phyloP scores from a whole-genome alignment of 2,113 vertebrate species.

The Spea multiplicata region DNA sequence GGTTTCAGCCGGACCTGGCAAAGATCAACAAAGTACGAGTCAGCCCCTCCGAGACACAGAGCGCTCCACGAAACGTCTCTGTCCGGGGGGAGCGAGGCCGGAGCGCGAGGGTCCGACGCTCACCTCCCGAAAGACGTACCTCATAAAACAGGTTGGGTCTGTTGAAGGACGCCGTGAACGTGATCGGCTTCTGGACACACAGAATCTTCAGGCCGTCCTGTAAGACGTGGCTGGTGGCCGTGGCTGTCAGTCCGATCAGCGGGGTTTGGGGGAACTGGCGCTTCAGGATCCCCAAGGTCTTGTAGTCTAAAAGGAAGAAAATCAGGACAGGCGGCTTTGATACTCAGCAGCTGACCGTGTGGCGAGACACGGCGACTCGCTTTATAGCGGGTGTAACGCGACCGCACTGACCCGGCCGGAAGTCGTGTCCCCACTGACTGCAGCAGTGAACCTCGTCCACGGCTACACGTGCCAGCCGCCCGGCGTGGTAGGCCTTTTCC shows the following conservation, averaged over 20 bases:
- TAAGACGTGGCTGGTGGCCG: slow-evolving; percentile 85
- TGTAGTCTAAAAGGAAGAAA: slow-evolving; percentile 74
- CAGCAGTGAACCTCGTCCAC: slow-evolving; percentile 98
- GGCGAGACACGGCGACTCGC: no score
- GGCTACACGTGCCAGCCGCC: slow-evolving; percentile 76
- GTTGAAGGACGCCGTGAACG: slow-evolving; percentile 90
- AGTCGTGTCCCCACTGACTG: slow-evolving; percentile 98
- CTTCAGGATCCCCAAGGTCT: slow-evolving; percentile 91
- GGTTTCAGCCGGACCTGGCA: slow-evolving; percentile 84
- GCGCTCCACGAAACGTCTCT: not conserved
- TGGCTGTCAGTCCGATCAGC: slow-evolving; percentile 89
- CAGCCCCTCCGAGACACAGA: not conserved
- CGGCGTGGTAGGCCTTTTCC: slow-evolving; percentile 86
- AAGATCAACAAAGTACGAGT: not conserved
- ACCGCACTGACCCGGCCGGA: slow-evolving; percentile 81
- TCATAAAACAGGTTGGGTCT: slow-evolving; percentile 92
- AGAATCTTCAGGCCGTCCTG: slow-evolving; percentile 90
- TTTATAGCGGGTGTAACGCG: no score
- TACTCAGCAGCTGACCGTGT: no score
- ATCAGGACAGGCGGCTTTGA: no score
- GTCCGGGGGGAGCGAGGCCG: no score
- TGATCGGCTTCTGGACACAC: slow-evolving; percentile 77
- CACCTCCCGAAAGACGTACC: slow-evolving; percentile 59
- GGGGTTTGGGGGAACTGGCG: slow-evolving; percentile 87
- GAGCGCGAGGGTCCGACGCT: not conserved